These are phyloP conservation scores for Lycaon pictus DNA, from an alignment of 2,113 vertebrate species.

Conservation along the genomic window DNA sequence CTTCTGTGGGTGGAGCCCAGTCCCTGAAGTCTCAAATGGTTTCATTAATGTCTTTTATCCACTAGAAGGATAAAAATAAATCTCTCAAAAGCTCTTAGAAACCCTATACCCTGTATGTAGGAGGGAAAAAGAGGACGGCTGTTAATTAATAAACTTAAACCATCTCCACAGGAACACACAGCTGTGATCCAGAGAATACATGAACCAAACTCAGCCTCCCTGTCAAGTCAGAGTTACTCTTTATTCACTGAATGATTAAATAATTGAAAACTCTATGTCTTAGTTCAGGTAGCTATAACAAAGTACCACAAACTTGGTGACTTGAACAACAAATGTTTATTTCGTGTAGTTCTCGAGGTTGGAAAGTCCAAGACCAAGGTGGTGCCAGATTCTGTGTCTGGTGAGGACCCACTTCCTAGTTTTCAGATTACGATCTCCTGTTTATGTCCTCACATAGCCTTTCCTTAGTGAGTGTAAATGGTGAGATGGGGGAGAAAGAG, in stretches of 20 bases:
- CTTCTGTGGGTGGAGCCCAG: conserved; percentile 65
- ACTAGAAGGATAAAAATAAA: conserved; percentile 77
- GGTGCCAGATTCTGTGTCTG: neutral
- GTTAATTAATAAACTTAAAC: conserved; percentile 79
- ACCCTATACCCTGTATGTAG: conserved; percentile 54
- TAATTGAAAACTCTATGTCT: neutral
- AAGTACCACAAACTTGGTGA: neutral
- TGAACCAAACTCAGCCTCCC: neutral
- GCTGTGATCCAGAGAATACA: conserved; percentile 26
- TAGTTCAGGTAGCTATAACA: neutral
- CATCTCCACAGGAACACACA: neutral
- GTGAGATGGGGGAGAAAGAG: neutral
- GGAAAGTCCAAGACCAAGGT: neutral
- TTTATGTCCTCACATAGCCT: neutral
- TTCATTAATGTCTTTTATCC: conserved; percentile 81
- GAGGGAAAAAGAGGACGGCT: neutral
- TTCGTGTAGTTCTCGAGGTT: neutral
- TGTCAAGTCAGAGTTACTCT: neutral
- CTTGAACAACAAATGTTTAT: neutral
- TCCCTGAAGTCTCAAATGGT: conserved; percentile 70
- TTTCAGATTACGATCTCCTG: neutral
- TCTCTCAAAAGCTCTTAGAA: conserved; percentile 72
- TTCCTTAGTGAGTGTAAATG: neutral
- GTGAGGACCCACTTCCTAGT: neutral
- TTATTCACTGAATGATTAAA: neutral